Base-by-base conservation (phyloP, 2,113 vertebrate genomes). In the Aphyosemion australe region DNA sequence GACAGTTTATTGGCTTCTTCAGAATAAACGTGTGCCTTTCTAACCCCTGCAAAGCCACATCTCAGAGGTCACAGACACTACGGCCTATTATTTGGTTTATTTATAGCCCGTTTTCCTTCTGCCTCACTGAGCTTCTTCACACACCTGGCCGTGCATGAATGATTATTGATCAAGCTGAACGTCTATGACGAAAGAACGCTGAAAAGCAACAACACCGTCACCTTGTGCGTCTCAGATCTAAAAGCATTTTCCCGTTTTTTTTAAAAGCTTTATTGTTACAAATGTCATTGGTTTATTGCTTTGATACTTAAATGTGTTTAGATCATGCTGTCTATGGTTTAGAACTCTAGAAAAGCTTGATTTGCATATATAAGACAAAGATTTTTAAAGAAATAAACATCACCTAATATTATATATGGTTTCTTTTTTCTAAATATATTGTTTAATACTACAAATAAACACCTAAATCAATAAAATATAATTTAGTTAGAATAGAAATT, bases 1-100 rank as follows among this genome's bases (percentile, higher is more conserved):
- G 89, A 84, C 87, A 86, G 81, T 90, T 91, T 89, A 92, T 91
- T 90, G 87, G 86, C 90, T 92, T 88, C 84, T 88, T 82, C 86
- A 86, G 87, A 84, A 89, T 89, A 88, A 91, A 92, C 77, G 88
- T 88, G 84, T 88, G 79, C 90, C 87, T 81, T 90, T 89, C 72
- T 76, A 77, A 59, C 71, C 60, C 61, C 87, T 84, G 79, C 78
- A 81, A 83, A 87, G 88, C 78, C 73, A 76, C 87, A 81, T 87
- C 84, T 91, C 87, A 75, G 69, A 89, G 89, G 90, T 88, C 89
- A 88, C 74, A 77, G 68, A 77, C 5, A 65, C 60, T 69, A 64
- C 61, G 66, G n/a, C 74, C 71, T 66, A 86, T 88, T 84, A 84
- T 88, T 87, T 78, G 61, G 78, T 85, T 85, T 91, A 84, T 91